Evolutionary conservation across 2,888 invertebrate genomes (phyloP).

Genomic region (Diaperis boleti): DNA sequence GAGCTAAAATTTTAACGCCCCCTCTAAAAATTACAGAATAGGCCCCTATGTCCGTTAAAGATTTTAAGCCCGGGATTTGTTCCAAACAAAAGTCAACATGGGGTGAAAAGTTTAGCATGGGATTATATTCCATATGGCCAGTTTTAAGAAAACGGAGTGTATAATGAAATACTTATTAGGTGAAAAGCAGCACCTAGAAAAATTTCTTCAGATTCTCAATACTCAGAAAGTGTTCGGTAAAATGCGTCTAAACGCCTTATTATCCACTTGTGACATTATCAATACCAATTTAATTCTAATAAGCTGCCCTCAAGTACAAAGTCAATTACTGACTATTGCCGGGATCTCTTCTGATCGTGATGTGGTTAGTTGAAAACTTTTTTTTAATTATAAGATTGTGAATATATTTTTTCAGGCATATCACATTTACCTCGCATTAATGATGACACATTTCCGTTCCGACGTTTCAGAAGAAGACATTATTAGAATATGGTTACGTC

Average conservation of each 20-base stretch:
- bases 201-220: constrained; percentile 38
- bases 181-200: constrained; percentile 1
- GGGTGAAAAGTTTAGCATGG: too few relatives aligned
- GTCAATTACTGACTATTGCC: constrained; percentile 46
- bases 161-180: too few relatives aligned
- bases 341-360: constrained; percentile 48
- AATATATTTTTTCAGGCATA: neutral
- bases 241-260: constrained; percentile 20
- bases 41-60: too few relatives aligned
- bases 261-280: constrained; percentile 3
- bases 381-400: neutral
- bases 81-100: too few relatives aligned
- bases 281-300: constrained; percentile 15
- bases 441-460: neutral
- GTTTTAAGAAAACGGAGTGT: too few relatives aligned
- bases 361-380: neutral
- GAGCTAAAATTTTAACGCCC: too few relatives aligned
- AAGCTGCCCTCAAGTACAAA: constrained; percentile 1
- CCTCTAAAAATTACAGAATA: too few relatives aligned
- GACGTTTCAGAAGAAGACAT: constrained; percentile 5
- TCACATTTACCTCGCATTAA: constrained; percentile 1
- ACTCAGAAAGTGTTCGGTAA: constrained; percentile 11
- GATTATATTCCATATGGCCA: too few relatives aligned
- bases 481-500: constrained; percentile 4
- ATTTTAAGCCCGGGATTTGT: too few relatives aligned